Base-by-base conservation (phyloP, 2,797 vertebrate species). In the Liparis tanakae region DNA sequence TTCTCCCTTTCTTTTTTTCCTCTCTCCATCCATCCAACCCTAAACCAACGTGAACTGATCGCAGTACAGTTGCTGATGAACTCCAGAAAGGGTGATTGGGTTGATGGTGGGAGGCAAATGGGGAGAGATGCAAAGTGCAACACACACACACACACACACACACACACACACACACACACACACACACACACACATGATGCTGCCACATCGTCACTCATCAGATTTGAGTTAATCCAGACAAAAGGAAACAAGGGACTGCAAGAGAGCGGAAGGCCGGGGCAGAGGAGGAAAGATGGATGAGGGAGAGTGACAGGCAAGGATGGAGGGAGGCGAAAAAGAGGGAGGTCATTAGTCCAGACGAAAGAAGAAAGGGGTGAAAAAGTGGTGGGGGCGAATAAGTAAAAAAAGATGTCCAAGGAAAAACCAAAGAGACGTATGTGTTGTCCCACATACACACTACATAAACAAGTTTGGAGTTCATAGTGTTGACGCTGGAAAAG, bases 151-250 rank as follows among this genome's bases (percentile, higher is more conserved):
- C 2, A 30, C 25, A 4, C 37, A 8, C 37, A 6, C 37, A 1
- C 37, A 37, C 37, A 6, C 50, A 17, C 34, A 66, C 17, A 71
- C 6, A 83, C 44, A 74, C 50, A 17, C 34, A 66, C 17, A 71
- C 6, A 83, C 44, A 74, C 44, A 73, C 54, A 88, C 62, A 12
- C 10, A 41, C 10, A 7, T 74, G 60, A 73, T 63, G 75, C 72
- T 57, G 70, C 72, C 84, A 89, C 84, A 67, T 88, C 64, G 50
- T 79, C 78, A 81, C 69, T 79, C 80, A 61, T 70, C 68, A 88
- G 76, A 82, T 83, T 68, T 70, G 20, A 78, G 46, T 87, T 88
- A 89, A 90, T 89, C 77, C 89, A 82, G 72, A 81, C 73, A 83
- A 79, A 63, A 58, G 51, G 54, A 67, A 68, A 72, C 33, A 43